Base-by-base conservation (phyloP, 2,888 invertebrate genomes). In the Pseudeuparius sepicola region DNA sequence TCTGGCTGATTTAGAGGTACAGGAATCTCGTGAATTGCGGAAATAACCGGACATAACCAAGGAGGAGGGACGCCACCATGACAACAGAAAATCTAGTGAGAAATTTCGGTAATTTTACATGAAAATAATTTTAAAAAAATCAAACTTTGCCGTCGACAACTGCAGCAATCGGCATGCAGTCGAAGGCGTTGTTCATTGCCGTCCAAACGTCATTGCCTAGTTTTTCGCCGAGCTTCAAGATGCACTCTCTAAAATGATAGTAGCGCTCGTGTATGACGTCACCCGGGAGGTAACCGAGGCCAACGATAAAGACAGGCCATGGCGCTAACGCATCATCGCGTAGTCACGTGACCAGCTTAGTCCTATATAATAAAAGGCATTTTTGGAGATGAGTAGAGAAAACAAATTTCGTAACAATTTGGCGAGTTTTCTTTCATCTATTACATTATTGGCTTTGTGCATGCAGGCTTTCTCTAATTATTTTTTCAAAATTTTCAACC, bases 41-140 rank as follows among this genome's bases (percentile, higher is more conserved):
- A 58, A 23, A 75, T 65, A 14, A 70, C 63, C 0, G 75, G 75
- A 46, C 76, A 75, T 40, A 75, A 62, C 71, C 68, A 74, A 2
- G 77, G 75, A 1, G 78, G 77, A 1, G 82, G 82, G 37, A 83
- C 80, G 4, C 84, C 84, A 10, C 84, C 84, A 57, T 84, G 84
- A 37, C 78, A 78, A 60, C 82, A 83, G 53, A 83, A 83, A 31
- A 83, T 68, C 76, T 78, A 51, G 3, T 47, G 51, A 24, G 27
- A 10, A n/a, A 9, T 25, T n/a, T 6, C 26, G 7, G 7, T 9
- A 20, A n/a, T n/a, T n/a, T n/a, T n/a, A n/a, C n/a, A n/a, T n/a
- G n/a, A 6, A 15, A 18, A 13, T 18, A 9, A 24, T 5, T 15
- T 15, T 6, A 12, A 14, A 4, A n/a, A n/a, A n/a, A n/a, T n/a